These are phyloP conservation scores for Dolomedes plantarius DNA, from an alignment of 2,888 invertebrate species.

Conservation along the genomic window DNA sequence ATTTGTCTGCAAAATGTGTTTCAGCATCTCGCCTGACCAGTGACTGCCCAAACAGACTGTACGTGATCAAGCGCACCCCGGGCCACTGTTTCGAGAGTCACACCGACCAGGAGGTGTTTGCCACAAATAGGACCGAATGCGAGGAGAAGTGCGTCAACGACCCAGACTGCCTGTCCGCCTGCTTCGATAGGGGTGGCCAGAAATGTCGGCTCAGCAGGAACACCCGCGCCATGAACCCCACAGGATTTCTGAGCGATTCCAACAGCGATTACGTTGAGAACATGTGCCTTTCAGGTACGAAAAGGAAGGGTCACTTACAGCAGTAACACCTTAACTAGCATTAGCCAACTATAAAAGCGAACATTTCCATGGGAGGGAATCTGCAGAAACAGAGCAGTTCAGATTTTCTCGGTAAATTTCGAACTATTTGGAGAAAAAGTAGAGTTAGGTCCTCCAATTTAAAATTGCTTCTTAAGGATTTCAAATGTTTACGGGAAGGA, in stretches of 20 bases:
- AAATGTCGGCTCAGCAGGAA: conserved; percentile 88
- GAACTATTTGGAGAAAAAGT: no score
- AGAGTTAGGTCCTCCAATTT: no score
- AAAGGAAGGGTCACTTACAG: not conserved
- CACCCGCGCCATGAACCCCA: conserved; percentile 90
- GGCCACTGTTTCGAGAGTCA: conserved; percentile 73
- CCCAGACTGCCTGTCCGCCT: conserved; percentile 90
- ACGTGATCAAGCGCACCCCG: conserved; percentile 88
- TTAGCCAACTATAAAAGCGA: no score
- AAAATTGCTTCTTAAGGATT: no score
- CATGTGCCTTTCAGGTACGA: conserved; percentile 88
- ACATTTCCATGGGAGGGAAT: no score
- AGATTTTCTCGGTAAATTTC: no score
- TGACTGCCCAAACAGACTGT: conserved; percentile 90
- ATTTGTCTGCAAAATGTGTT: conserved; percentile 72
- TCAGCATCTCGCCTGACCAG: conserved; percentile 88
- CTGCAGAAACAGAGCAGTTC: no score
- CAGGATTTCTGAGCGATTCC: conserved; percentile 88
- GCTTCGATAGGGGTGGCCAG: conserved; percentile 86
- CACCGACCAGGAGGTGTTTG: conserved; percentile 85
- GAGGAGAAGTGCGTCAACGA: conserved; percentile 93
- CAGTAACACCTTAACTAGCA: not conserved
- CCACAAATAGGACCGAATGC: conserved; percentile 90
- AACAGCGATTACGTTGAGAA: conserved; percentile 93
- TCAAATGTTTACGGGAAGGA: no score